Evolutionary conservation across 2,797 vertebrate species (phyloP).

Genomic region (Dromococcyx pavoninus): DNA sequence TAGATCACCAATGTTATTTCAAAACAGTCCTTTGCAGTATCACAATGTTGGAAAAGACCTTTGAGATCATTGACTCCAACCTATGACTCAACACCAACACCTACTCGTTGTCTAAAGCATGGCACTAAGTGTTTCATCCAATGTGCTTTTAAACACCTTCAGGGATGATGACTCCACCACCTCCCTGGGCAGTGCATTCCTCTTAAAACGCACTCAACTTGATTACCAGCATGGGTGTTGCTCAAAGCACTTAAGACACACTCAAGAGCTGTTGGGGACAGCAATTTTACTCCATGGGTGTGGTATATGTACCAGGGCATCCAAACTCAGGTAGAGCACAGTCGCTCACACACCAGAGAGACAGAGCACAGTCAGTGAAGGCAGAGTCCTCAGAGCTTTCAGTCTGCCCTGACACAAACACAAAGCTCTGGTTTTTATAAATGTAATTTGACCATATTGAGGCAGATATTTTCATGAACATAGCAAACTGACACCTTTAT

Average conservation of each 20-base stretch:
- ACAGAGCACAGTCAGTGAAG: fast-evolving
- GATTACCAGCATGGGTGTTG: neutral
- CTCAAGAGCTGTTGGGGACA: neutral
- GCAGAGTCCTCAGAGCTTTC: neutral
- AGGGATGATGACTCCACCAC: no score
- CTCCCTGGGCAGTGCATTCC: no score
- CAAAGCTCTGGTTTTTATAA: neutral
- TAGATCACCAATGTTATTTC: neutral
- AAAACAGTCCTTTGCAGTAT: neutral
- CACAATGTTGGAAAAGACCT: no score
- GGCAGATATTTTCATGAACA: neutral
- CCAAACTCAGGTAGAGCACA: no score
- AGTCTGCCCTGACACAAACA: neutral
- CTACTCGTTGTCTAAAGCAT: no score
- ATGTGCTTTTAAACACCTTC: no score
- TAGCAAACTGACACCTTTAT: neutral
- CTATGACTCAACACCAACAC: no score
- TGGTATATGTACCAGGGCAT: no score
- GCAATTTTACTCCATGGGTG: neutral
- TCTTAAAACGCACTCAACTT: neutral
- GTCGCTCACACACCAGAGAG: fast-evolving
- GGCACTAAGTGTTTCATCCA: no score
- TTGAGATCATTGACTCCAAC: no score
- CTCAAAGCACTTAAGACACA: neutral
- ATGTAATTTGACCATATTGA: neutral